Conservation (phyloP, 2,113 vertebrate genomes). For the Hoplias malabaricus region DNA sequence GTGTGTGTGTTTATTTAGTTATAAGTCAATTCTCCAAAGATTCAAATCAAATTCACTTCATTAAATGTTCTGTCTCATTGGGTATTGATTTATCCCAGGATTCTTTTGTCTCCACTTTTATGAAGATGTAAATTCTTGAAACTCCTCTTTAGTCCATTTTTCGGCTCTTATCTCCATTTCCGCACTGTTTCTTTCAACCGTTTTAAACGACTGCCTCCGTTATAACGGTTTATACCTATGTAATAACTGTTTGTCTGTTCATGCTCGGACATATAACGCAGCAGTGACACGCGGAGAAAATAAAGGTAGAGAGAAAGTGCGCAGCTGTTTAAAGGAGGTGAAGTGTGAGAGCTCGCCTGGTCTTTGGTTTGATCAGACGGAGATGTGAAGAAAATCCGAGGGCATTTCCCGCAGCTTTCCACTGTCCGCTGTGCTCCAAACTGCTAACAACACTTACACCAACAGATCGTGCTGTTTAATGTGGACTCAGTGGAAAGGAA, state of each 20-base stretch:
- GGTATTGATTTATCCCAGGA: not conserved
- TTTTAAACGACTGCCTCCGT: not conserved
- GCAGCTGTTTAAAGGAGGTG: not conserved
- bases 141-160: slow-evolving; percentile 47
- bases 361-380: slow-evolving; percentile 67
- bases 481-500: not conserved
- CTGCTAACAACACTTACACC: too few species aligned
- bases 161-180: slow-evolving; percentile 30
- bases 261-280: not conserved
- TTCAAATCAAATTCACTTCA: not conserved
- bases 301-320: not conserved
- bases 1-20: not conserved
- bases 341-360: slow-evolving; percentile 47
- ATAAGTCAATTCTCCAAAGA: not conserved
- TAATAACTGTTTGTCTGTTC: not conserved
- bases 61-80: not conserved
- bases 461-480: not conserved
- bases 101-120: slow-evolving; percentile 17
- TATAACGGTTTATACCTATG: not conserved
- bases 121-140: slow-evolving; percentile 36
- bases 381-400: slow-evolving; percentile 71
- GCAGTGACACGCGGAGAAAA: not conserved
- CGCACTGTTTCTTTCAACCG: not conserved
- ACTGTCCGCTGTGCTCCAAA: slow-evolving; percentile 71
- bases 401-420: slow-evolving; percentile 71